phyloP scores from a whole-genome alignment of 2,113 vertebrate species.

The Paradoxurus hermaphroditus region DNA sequence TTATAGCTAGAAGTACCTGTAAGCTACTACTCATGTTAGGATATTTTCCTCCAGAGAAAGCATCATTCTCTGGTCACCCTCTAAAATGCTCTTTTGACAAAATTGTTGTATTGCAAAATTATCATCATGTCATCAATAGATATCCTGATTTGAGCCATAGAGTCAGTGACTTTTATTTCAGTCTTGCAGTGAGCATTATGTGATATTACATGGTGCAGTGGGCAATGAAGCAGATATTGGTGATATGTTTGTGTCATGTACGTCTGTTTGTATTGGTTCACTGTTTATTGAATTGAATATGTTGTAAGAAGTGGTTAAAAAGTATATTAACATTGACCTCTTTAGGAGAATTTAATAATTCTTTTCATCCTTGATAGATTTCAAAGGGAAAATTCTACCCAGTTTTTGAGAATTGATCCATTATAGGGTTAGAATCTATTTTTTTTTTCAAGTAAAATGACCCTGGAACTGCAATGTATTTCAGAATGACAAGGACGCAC shows the following conservation, averaged over 20 bases:
- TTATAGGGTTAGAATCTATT: neutral
- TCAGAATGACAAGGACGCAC: neutral
- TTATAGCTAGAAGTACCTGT: neutral
- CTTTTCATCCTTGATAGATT: slow-evolving; percentile 8
- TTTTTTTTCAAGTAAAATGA: neutral
- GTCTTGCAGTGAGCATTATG: neutral
- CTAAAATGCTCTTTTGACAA: neutral
- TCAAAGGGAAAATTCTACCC: neutral
- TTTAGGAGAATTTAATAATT: neutral
- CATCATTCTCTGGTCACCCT: neutral
- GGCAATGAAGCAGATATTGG: neutral
- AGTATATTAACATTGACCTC: neutral
- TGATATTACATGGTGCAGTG: neutral
- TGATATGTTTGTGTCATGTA: neutral
- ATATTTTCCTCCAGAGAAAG: neutral
- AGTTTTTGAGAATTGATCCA: neutral
- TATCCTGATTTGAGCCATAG: neutral
- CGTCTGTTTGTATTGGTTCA: neutral
- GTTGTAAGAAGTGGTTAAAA: neutral
- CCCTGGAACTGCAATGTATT: neutral
- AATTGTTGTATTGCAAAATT: neutral
- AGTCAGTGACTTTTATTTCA: neutral
- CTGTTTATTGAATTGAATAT: slow-evolving; percentile 30
- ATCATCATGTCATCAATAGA: neutral
- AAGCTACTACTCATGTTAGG: neutral